These are phyloP conservation scores for Corythornis vintsioides DNA, from an alignment of 2,113 vertebrate genomes.

Conservation along the genomic window DNA sequence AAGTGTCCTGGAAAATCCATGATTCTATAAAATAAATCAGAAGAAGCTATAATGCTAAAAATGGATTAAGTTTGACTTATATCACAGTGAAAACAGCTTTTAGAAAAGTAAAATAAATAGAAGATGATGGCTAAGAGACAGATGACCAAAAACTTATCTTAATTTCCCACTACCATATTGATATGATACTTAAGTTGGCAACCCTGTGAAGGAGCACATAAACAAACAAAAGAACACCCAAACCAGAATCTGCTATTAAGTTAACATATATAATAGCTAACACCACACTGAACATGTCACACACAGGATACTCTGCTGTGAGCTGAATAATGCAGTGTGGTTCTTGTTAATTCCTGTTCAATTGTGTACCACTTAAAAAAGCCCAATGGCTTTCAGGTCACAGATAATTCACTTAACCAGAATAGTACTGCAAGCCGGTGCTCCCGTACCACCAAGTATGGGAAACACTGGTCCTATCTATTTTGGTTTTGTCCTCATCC, in stretches of 20 bases:
- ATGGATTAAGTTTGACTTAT: neutral
- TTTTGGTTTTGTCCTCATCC: too few species aligned
- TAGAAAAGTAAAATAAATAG: neutral
- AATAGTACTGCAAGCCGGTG: too few species aligned
- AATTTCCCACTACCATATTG: neutral
- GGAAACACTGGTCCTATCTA: too few species aligned
- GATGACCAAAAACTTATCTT: neutral
- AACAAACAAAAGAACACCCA: neutral
- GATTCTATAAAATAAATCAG: conserved; percentile 68
- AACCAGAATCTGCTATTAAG: neutral
- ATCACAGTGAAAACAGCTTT: neutral
- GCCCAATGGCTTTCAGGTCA: too few species aligned
- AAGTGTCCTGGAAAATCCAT: conserved; percentile 98
- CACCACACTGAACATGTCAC: neutral
- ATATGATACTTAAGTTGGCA: neutral
- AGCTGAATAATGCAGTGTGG: neutral
- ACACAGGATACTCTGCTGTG: neutral
- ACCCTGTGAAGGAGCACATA: neutral
- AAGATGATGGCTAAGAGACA: neutral
- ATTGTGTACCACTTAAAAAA: too few species aligned
- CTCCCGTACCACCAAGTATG: too few species aligned
- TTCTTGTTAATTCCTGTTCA: neutral
- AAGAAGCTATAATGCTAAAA: neutral
- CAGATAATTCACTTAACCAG: too few species aligned
- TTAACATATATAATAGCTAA: neutral